A percentile compares a stretch with the other conserved stretches of the same genome.
phyloP scores from a whole-genome alignment of 2,888 invertebrate genomes.

The Diarsia rubi region DNA sequence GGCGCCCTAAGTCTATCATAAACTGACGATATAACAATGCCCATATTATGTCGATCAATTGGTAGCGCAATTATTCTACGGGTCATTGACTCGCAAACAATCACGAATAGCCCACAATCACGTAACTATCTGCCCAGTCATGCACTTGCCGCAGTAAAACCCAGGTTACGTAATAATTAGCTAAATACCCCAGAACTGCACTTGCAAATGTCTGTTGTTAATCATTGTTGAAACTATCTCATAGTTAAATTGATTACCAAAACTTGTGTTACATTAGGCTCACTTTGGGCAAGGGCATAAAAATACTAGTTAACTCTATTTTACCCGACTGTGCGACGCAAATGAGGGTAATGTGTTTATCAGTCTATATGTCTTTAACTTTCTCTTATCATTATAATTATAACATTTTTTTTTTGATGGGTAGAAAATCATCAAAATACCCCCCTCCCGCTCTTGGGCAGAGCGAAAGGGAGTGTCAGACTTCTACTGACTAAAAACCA shows the following conservation, averaged over 20 bases:
- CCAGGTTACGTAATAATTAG: constrained; percentile 1
- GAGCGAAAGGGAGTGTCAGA: too few species aligned
- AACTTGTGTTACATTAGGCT: background rate
- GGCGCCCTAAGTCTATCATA: too few species aligned
- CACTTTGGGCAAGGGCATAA: background rate
- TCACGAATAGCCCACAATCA: background rate
- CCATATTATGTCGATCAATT: background rate
- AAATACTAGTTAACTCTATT: background rate
- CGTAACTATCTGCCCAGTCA: constrained; percentile 15
- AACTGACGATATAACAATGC: background rate
- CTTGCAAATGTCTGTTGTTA: background rate
- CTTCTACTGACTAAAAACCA: too few species aligned
- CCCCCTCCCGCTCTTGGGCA: too few species aligned
- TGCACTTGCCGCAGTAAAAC: constrained; percentile 10
- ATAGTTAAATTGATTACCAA: too few species aligned
- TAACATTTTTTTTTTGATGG: too few species aligned
- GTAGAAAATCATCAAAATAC: too few species aligned
- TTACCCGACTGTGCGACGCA: too few species aligned
- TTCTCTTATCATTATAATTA: too few species aligned
- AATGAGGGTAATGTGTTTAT: too few species aligned
- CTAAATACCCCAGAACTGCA: background rate
- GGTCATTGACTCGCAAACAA: constrained; percentile 29
- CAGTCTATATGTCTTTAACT: too few species aligned
- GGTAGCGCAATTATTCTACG: background rate
- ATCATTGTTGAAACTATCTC: background rate